Evolutionary conservation across 2,888 invertebrate genomes (phyloP), one percentile per base, ranked within the genome.

Genomic region (Synergus itoensis): DNA sequence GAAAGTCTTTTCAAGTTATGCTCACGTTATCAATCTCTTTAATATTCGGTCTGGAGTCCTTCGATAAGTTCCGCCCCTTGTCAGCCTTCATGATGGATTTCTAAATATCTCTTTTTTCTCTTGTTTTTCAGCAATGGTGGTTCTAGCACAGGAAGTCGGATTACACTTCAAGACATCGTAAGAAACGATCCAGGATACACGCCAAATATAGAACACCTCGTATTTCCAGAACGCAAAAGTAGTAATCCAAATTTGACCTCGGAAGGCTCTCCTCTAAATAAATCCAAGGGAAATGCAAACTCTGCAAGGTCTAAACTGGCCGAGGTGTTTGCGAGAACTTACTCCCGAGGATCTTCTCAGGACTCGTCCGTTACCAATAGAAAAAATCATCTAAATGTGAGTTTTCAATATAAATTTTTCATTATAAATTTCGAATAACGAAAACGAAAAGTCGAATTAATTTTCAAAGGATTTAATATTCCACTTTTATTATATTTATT

Each of bases 121-220:
- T 78, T 45, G 14, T 64, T 48, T 65, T 41, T 80, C 84, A 90
- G 90, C 77, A 90, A 88, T 79, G 88, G 89, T 36, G 88, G 86
- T 53, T 79, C 86, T n/a, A 84, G 88, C 82, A 82, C 83, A 65
- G 85, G 86, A 48, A 78, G 89, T 83, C 88, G 89, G 75, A 87
- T 90, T 67, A 90, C 90, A 53, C 88, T 92, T 69, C 91, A 91
- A 83, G 92, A 92, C 82, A 90, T 92, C 80, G 91, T 91, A 40
- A 88, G 92, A 69, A 92, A 88, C 83, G 92, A 92, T 91, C 94
- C 94, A 41, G 93, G 94, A 82, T 93, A 93, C 87, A 93, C 93
- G 76, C 92, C 94, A 80, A 94, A 94, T 88, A 94, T 94, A 87
- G 94, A 94, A 86, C 94, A 94, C 87, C 92, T 94, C 84, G 94